Percentiles rank a stretch among this genome's conserved stretches.
Conservation (phyloP, 2,113 vertebrate species). For the Nannospalax galili region DNA sequence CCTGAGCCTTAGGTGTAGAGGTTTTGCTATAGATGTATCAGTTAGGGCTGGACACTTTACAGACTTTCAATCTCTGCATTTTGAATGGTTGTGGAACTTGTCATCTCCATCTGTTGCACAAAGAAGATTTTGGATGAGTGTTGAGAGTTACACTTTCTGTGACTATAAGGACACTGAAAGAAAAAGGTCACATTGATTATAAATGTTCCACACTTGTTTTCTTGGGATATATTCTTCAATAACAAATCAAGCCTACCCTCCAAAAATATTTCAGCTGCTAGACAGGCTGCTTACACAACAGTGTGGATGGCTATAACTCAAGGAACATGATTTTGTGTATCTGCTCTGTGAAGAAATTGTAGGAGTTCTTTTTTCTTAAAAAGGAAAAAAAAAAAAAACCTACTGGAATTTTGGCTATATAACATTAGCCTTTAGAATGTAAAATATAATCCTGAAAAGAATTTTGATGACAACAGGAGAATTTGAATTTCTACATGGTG, state of each 20-base stretch:
- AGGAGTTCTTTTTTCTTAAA: background rate
- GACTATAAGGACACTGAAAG: no score
- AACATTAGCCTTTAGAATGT: background rate
- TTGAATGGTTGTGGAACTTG: no score
- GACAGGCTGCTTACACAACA: background rate
- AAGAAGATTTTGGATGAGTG: no score
- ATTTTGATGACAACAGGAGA: constrained; percentile 39
- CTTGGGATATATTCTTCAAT: background rate
- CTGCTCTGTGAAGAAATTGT: background rate
- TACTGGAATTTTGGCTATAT: background rate
- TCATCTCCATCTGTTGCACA: no score
- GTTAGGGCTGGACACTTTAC: no score
- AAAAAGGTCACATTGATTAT: no score
- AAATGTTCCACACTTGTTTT: background rate
- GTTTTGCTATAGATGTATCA: no score
- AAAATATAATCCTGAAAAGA: constrained; percentile 54
- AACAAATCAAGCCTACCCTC: background rate
- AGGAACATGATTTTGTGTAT: background rate
- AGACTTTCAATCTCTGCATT: no score
- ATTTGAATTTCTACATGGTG: constrained; percentile 56
- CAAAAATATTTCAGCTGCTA: background rate
- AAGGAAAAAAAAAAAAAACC: no score
- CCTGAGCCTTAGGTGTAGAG: no score
- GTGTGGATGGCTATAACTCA: background rate
- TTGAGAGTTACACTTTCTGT: no score